phyloP scores from a whole-genome alignment of 2,797 vertebrate genomes.

The Poeciliopsis turneri region DNA sequence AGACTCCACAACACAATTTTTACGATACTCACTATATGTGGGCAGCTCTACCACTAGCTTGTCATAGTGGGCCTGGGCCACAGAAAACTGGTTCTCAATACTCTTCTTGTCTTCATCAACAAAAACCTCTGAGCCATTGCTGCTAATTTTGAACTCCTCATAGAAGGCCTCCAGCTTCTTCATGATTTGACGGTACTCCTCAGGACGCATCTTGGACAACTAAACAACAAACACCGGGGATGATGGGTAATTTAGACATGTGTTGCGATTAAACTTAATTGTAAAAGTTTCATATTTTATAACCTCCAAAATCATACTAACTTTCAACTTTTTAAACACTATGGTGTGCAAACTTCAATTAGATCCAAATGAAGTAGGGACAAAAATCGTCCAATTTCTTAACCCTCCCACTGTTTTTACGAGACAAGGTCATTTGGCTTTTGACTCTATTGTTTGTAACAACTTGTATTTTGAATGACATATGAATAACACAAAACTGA shows the following conservation, averaged over 20 bases:
- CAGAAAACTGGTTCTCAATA: slow-evolving; percentile 86
- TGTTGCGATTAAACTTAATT: not conserved
- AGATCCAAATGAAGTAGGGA: not conserved
- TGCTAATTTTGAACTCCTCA: slow-evolving; percentile 87
- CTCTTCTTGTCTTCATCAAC: slow-evolving; percentile 87
- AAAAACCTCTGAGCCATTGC: slow-evolving; percentile 90
- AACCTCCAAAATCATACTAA: not conserved
- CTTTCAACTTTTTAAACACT: not conserved
- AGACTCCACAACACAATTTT: not conserved
- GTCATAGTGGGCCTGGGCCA: slow-evolving; percentile 88
- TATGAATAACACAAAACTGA: not conserved
- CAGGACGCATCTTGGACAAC: slow-evolving; percentile 91
- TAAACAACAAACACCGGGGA: slow-evolving; percentile 58
- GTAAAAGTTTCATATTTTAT: not conserved
- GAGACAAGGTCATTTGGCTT: not conserved
- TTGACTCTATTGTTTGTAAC: not conserved
- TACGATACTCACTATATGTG: slow-evolving; percentile 68
- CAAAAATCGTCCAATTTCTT: not conserved
- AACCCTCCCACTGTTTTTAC: not conserved
- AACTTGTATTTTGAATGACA: not conserved
- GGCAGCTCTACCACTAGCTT: slow-evolving; percentile 88
- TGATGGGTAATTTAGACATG: not conserved
- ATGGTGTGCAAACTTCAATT: not conserved
- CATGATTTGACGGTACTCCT: slow-evolving; percentile 90
- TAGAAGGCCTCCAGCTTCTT: slow-evolving; percentile 89